Evolutionary conservation across 2,797 vertebrate genomes (phyloP), one percentile per base, ranked within the genome.

Genomic region (Phrynocephalus vlangalii): DNA sequence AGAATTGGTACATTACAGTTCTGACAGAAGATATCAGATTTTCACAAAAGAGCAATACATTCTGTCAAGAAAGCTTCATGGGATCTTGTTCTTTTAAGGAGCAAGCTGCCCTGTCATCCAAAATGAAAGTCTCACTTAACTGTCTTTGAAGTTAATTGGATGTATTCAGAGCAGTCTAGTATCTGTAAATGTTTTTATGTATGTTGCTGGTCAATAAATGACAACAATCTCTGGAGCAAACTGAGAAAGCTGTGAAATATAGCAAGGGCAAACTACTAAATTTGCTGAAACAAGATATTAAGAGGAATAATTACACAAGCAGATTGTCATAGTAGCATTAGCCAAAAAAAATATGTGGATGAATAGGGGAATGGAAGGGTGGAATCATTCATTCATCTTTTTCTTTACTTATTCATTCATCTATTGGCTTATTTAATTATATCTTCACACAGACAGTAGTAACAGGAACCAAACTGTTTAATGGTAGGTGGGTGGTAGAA

Each of bases 231-330:
- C 68, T 91, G 0, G 5, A 24, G 28, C 26, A 71, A 70, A 71
- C 85, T 7, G 71, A 28, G 26, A 50, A 28, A 8, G 28, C 5
- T 44, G 2, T 67, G 4, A 70, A 52, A 68, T 22, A 48, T 2
- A 0, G 1, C 0, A 11, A 66, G n/a, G 33, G 1, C 71, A 26
- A 60, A 77, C 33, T n/a, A 48, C 18, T 38, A 76, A 33, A 68
- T 76, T 77, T 33, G 15, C 1, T 56, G 52, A 56, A 56, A 56
- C 52, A 56, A 56, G 52, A 56, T 56, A 56, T 56, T 15, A 56
- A 56, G 52, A 56, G 0, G 52, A 56, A 56, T 56, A 10, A 13
- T 56, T 56, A 56, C 9, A 56, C 52, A 15, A 56, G 52, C 52
- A 56, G 52, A 56, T 13, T 56, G 52, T 56, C 9, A 56, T 56